Conservation (phyloP, 2,113 vertebrate species). For the Colistium nudipinnis region DNA sequence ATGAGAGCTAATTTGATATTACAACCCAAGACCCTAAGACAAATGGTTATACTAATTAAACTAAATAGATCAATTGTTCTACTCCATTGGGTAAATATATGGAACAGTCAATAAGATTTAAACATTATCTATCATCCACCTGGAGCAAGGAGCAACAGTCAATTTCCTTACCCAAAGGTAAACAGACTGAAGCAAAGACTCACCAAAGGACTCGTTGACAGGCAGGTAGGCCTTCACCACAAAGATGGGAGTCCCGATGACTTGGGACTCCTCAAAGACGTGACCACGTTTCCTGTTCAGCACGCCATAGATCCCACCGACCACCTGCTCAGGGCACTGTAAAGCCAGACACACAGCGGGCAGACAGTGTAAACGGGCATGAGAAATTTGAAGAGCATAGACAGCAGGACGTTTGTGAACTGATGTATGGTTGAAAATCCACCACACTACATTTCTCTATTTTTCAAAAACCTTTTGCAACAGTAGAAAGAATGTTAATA, state of each 20-base stretch:
- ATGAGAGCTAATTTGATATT: too few species aligned
- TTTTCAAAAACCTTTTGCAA: neutral
- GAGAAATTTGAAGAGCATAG: neutral
- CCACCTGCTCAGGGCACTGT: conserved; percentile 92
- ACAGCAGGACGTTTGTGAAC: neutral
- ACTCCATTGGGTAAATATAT: neutral
- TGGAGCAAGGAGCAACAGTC: too few species aligned
- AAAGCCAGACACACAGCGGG: neutral
- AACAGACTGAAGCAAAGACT: conserved; percentile 55
- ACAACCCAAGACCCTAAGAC: too few species aligned
- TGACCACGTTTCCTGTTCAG: conserved; percentile 93
- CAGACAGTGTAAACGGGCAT: neutral
- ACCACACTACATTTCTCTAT: neutral
- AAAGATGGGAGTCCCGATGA: conserved; percentile 93
- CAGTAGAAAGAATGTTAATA: neutral
- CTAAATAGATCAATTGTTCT: too few species aligned
- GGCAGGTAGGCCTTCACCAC: conserved; percentile 92
- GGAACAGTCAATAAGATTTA: neutral
- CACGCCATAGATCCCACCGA: conserved; percentile 93
- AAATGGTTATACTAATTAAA: too few species aligned
- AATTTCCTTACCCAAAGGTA: neutral
- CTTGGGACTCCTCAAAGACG: conserved; percentile 93
- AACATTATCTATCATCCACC: neutral
- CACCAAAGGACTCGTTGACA: conserved; percentile 94
- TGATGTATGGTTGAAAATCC: too few species aligned